Evolutionary conservation across 2,797 vertebrate species (phyloP).

Genomic region (Astyanax mexicanus): DNA sequence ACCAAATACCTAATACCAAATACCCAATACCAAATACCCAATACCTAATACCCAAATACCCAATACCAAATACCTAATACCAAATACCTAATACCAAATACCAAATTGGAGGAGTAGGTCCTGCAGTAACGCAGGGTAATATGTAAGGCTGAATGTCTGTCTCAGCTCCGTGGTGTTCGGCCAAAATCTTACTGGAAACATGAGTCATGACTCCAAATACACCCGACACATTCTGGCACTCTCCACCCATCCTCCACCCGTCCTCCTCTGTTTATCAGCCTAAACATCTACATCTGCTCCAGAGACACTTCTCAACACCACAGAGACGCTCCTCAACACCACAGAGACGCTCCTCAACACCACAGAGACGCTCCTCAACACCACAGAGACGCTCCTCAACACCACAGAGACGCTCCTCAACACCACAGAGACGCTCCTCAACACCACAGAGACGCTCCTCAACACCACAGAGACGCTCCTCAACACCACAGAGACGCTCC

Average conservation of each 20-base stretch:
- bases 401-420: too few species aligned
- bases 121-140: background rate
- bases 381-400: too few species aligned
- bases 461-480: too few species aligned
- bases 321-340: background rate
- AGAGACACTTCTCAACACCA: too few species aligned
- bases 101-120: too few species aligned
- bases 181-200: slow-evolving; percentile 17
- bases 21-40: slow-evolving; percentile 33
- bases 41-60: slow-evolving; percentile 26
- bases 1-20: slow-evolving; percentile 31
- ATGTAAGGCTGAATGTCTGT: background rate
- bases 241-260: background rate
- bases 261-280: slow-evolving; percentile 9
- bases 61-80: slow-evolving; percentile 31
- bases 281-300: slow-evolving; percentile 11
- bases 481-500: too few species aligned
- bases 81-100: slow-evolving; percentile 36
- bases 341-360: too few species aligned
- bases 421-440: too few species aligned
- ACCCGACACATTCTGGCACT: slow-evolving; percentile 11
- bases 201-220: slow-evolving; percentile 11
- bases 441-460: too few species aligned
- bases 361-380: too few species aligned
- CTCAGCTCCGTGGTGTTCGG: background rate